These are phyloP conservation scores for Champsocephalus esox DNA, from an alignment of 2,797 vertebrate genomes.

Conservation along the genomic window DNA sequence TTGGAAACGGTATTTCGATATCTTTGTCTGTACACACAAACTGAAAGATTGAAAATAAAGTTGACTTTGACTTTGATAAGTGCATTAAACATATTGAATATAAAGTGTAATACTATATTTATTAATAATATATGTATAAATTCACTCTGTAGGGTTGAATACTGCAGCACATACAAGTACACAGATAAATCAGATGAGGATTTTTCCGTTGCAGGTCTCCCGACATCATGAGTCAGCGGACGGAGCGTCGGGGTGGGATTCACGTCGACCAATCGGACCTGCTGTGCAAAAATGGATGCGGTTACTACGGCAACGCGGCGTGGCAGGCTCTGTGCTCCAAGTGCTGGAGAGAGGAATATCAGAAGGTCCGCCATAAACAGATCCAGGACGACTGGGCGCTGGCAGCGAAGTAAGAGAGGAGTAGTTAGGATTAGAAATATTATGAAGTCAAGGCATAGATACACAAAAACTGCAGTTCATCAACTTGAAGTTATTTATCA, in stretches of 20 bases:
- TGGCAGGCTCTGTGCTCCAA: constrained; percentile 99
- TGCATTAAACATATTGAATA: background rate
- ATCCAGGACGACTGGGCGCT: constrained; percentile 98
- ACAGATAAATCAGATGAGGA: background rate
- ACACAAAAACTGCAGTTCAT: background rate
- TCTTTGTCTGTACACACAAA: too few relatives aligned
- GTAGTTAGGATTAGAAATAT: background rate
- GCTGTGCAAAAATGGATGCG: constrained; percentile 97
- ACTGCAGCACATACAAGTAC: constrained; percentile 14
- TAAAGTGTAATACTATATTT: constrained; percentile 2
- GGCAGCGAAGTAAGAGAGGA: constrained; percentile 90
- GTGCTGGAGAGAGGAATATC: constrained; percentile 98
- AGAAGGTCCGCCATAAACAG: constrained; percentile 94
- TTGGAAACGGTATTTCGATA: too few relatives aligned
- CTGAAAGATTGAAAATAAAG: too few relatives aligned
- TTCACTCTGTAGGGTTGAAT: background rate
- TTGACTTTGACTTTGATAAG: too few relatives aligned
- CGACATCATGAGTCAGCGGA: constrained; percentile 92
- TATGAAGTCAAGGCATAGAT: background rate
- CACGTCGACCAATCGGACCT: constrained; percentile 97
- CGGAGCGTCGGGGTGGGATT: constrained; percentile 94
- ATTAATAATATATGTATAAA: background rate
- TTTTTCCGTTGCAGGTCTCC: constrained; percentile 56
- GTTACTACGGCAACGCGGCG: constrained; percentile 96
- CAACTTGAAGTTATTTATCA: background rate